Evolutionary conservation across 1,140 invertebrate species (phyloP).

Genomic region (Diabrotica virgifera): DNA sequence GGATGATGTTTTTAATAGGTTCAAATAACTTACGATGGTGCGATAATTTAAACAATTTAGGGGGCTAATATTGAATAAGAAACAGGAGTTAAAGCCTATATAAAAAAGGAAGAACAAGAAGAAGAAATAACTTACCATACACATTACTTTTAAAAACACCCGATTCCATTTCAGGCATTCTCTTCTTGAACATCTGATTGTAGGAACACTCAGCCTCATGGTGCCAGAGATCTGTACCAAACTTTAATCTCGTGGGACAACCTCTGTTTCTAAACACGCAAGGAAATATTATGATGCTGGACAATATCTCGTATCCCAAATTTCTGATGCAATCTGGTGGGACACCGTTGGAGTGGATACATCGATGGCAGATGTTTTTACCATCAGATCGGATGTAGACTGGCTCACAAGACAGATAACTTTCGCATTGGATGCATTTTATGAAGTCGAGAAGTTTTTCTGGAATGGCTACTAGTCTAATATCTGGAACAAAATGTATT

Average conservation of each 20-base stretch:
- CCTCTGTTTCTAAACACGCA: conserved; percentile 34
- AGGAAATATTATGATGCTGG: conserved; percentile 36
- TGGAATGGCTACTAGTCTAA: conserved; percentile 31
- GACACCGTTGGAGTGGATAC: conserved; percentile 29
- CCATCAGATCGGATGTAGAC: conserved; percentile 36
- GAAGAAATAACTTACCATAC: too few species aligned
- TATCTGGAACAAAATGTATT: conserved; percentile 27
- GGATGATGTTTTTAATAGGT: too few species aligned
- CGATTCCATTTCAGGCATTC: neutral
- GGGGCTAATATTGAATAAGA: too few species aligned
- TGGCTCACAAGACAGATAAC: conserved; percentile 38
- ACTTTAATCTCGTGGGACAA: conserved; percentile 32
- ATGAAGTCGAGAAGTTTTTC: conserved; percentile 36
- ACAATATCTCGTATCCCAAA: conserved; percentile 34
- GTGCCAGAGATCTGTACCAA: conserved; percentile 34
- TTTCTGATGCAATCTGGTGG: conserved; percentile 33
- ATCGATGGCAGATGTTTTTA: conserved; percentile 42
- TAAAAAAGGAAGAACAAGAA: too few species aligned
- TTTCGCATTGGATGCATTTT: conserved; percentile 37
- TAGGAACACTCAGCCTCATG: conserved; percentile 42
- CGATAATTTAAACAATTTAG: too few species aligned
- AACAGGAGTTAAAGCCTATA: too few species aligned
- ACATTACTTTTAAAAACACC: too few species aligned
- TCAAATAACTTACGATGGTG: too few species aligned
- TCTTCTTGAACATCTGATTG: conserved; percentile 21